Conservation (phyloP, 2,113 vertebrate species). For the Oophaga pumilio region DNA sequence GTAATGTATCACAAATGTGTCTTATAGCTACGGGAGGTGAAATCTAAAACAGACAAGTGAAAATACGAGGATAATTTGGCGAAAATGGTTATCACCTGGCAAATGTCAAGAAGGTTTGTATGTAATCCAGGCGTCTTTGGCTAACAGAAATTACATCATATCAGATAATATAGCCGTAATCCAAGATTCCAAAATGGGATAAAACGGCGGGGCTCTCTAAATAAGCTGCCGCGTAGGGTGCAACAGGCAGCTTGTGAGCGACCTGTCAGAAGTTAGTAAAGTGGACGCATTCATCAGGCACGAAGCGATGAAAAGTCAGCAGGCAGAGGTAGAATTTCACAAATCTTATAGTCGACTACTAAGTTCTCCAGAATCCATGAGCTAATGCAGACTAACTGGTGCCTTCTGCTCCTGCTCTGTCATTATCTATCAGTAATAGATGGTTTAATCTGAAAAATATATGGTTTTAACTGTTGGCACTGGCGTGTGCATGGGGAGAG, state of each 20-base stretch:
- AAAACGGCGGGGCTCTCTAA: constrained; percentile 41
- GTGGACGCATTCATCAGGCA: constrained; percentile 57
- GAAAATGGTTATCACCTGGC: constrained; percentile 55
- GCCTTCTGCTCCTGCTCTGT: constrained; percentile 72
- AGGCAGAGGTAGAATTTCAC: constrained; percentile 60
- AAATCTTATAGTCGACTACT: constrained; percentile 66
- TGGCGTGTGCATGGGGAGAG: constrained; percentile 63
- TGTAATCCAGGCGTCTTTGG: constrained; percentile 48
- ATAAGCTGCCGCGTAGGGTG: constrained; percentile 10
- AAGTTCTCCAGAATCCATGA: constrained; percentile 70
- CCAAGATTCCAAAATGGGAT: constrained; percentile 20
- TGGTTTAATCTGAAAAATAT: constrained; percentile 72
- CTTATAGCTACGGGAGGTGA: constrained; percentile 9
- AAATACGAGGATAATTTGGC: constrained; percentile 38
- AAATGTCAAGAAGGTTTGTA: constrained; percentile 30
- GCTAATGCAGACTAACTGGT: constrained; percentile 78
- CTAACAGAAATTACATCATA: constrained; percentile 10
- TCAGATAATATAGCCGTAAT: constrained; percentile 15
- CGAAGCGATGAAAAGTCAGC: constrained; percentile 62
- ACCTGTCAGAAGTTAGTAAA: constrained; percentile 56
- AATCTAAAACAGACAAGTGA: constrained; percentile 48
- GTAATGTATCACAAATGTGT: constrained; percentile 2
- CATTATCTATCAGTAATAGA: constrained; percentile 77
- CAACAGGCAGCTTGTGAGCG: constrained; percentile 39
- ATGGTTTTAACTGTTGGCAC: constrained; percentile 70